Evolutionary conservation across 2,888 invertebrate species (phyloP), one percentile per base, ranked within the genome.

Genomic region (Monochamus alternatus): DNA sequence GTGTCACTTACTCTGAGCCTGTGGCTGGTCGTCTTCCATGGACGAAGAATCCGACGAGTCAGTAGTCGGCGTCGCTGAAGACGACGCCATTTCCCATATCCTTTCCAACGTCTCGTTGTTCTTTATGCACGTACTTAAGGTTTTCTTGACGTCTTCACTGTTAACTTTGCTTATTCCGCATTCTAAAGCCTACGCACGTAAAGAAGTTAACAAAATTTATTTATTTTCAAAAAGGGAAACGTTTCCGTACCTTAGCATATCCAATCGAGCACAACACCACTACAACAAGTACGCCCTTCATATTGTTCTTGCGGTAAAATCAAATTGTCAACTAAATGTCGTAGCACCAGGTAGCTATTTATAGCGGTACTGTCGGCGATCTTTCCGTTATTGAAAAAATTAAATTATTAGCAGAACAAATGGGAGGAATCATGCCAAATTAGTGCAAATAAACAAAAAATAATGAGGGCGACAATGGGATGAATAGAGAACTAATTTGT

Each of bases 1-100:
- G 4, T 7, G 8, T 4, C 12, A 63, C 62, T n/a, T 14, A 63
- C 62, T 63, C 47, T 22, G 12, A 30, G 12, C 7, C 7, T 22
- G 44, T 9, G 64, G 64, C 8, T 64, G 22, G 9, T 64, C 64
- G 10, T 7, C 12, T 9, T 64, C 64, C 64, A 9, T 47, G 10
- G 64, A 64, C 38, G 14, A 30, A 14, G 64, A 64, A 8, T 64
- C 64, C 2, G 63, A 64, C 0, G 71, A 59, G 14, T 75, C 79
- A 3, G 51, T 32, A 68, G 78, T 64, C 7, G 66, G 66, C n/a
- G 72, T 62, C n/a, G 74, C 44, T 22, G 74, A 63, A 10, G 74
- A 67, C 10, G 75, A 75, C 22, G 78, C 78, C 78, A 82, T 79
- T 55, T 32, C 92, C 91, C 81, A 83, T 8, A 86, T 75, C 64